Base-by-base conservation (phyloP, 2,888 invertebrate species). In the Hipparchia semele region DNA sequence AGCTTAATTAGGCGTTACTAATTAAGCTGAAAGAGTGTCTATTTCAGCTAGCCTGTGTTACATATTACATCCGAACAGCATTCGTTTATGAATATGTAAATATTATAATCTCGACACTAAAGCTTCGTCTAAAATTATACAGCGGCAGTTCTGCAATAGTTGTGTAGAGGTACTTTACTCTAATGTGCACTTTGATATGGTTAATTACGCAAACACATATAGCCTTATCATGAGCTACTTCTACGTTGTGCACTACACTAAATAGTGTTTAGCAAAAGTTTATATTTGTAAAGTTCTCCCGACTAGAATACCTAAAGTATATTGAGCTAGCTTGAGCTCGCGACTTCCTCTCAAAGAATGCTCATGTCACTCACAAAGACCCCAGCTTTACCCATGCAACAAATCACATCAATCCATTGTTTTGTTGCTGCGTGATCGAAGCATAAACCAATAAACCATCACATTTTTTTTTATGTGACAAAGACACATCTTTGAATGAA, bases 101-200 rank as follows among this genome's bases (percentile, higher is more conserved):
- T 66, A 67, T 67, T 71, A 61, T 61, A 67, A 67, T 62, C 56
- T 68, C 64, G 1, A 56, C 62, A 23, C 54, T 56, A 68, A 72
- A n/a, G 56, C 67, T 53, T 68, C 39, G 61, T 58, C 51, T 72
- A 51, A 68, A 51, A 68, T 68, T 62, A 56, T 67, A 60, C 53
- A 49, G 45, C 51, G 49, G 62, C 33, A 13, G 53, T 13, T 58
- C 61, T 62, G 60, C 45, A 72, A 56, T 62, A 65, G 69, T 72
- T 59, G 65, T 56, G 59, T 60, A 39, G 39, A 51, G 60, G 64
- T 68, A 59, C 49, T 72, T 72, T 59, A 69, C 62, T 64, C 56
- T 72, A 72, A 72, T 69, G 59, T 65, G 58, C 53, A 65, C 69
- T 72, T 64, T 72, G 58, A 72, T 72, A 72, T 65, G 10, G 69